Base-by-base conservation (phyloP, 2,113 vertebrate species). In the Lipophrys pholis region DNA sequence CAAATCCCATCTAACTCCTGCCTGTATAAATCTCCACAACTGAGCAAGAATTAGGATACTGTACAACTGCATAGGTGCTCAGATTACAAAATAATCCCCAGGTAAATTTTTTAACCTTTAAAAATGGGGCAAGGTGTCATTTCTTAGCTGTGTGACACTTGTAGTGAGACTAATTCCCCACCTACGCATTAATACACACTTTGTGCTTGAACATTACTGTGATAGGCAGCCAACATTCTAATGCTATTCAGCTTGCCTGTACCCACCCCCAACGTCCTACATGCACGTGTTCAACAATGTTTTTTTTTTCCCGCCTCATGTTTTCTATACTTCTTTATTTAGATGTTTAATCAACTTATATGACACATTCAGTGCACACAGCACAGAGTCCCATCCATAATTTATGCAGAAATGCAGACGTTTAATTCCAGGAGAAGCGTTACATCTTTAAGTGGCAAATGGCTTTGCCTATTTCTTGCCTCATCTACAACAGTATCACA, bases 11-110 rank as follows among this genome's bases (percentile, higher is more conserved):
- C 76, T 71, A 77, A 76, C 88, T 83, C 83, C 82, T 56, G 80
- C 78, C 80, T 82, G 79, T 74, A 78, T 77, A 92, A 87, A 93
- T 91, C 91, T 87, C 59, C 77, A 78, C 83, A 74, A 84, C 82
- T 87, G 76, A 36, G 11, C 7, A 15, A 71, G 89, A 87, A 93
- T 92, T 91, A 92, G 70, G 74, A 84, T 73, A 80, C 68, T 66
- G 80, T 77, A 83, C 81, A 81, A 84, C 87, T 76, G 84, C 75
- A 90, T 69, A 81, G 81, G 82, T 69, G 57, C 83, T 86, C 80
- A 90, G 91, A 93, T 93, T 94, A 94, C 91, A 91, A 89, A 93
- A 93, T 92, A 94, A 94, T 94, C 92, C 91, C 71, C 67, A 90
- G 78, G 89, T 94, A 92, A 85, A 84, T 70, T 65, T 91, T 89